Percentiles rank a stretch among this genome's conserved stretches.
Conservation (phyloP, 2,888 invertebrate genomes). For the Macroteleia sp. region DNA sequence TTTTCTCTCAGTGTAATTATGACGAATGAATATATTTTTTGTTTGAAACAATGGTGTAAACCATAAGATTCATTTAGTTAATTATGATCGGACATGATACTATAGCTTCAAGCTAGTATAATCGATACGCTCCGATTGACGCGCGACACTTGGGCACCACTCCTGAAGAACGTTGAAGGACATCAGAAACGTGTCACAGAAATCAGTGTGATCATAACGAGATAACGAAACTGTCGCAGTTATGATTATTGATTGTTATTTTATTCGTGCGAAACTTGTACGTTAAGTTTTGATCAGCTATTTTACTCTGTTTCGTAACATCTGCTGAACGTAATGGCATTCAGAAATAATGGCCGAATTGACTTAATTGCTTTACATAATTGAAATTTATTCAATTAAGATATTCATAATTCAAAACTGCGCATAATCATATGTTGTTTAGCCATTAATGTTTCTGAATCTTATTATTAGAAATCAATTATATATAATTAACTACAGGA, state of each 20-base stretch:
- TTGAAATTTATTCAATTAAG: slow-evolving; percentile 47
- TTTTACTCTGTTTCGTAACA: slow-evolving; percentile 29
- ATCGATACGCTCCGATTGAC: slow-evolving; percentile 61
- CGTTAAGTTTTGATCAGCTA: slow-evolving; percentile 21
- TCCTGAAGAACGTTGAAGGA: slow-evolving; percentile 62
- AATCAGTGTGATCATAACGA: slow-evolving; percentile 38
- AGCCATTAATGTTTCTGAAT: too few relatives aligned
- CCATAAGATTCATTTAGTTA: too few relatives aligned
- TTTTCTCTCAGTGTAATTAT: too few relatives aligned
- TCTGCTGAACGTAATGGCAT: slow-evolving; percentile 10
- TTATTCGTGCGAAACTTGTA: slow-evolving; percentile 44
- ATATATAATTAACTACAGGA: too few relatives aligned
- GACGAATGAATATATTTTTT: too few relatives aligned
- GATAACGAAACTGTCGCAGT: slow-evolving; percentile 44
- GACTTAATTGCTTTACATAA: slow-evolving; percentile 40
- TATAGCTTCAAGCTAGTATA: not conserved
- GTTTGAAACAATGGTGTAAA: too few relatives aligned
- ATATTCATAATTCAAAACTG: slow-evolving; percentile 43
- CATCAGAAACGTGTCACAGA: slow-evolving; percentile 49
- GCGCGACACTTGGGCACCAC: slow-evolving; percentile 29
- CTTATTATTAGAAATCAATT: too few relatives aligned
- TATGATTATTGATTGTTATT: slow-evolving; percentile 62
- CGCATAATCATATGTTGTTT: too few relatives aligned
- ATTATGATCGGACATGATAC: too few relatives aligned
- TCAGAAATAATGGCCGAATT: slow-evolving; percentile 46